Conservation (phyloP, 1,140 invertebrate genomes). For the Drosophila oshimai region DNA sequence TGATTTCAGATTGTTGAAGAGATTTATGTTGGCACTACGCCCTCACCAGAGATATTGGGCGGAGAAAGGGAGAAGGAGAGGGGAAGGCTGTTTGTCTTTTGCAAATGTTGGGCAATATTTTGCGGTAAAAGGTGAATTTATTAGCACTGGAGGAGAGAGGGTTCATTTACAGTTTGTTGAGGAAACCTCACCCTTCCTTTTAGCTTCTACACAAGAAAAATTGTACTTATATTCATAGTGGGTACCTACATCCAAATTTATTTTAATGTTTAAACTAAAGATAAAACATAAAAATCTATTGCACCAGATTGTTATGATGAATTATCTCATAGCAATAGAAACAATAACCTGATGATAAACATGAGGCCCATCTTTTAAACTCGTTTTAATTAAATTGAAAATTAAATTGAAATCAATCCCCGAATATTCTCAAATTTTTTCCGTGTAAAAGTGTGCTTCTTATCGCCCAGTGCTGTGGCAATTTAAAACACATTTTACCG, state of each 20-base stretch:
- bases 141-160: constrained; percentile 39
- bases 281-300: not conserved
- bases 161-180: constrained; percentile 8
- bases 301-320: too few relatives aligned
- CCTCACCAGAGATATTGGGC: not conserved
- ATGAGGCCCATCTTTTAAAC: too few relatives aligned
- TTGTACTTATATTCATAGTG: too few relatives aligned
- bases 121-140: constrained; percentile 78
- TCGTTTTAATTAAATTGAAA: not conserved
- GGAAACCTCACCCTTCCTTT: not conserved
- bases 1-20: constrained; percentile 23
- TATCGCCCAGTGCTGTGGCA: constrained; percentile 38
- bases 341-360: too few relatives aligned
- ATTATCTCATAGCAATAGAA: too few relatives aligned
- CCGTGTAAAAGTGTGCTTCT: not conserved
- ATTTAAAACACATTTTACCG: constrained; percentile 66
- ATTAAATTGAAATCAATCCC: not conserved
- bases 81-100: constrained; percentile 56
- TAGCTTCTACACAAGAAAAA: not conserved
- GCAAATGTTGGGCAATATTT: constrained; percentile 78
- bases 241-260: too few relatives aligned
- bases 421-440: not conserved
- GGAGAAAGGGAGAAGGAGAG: not conserved
- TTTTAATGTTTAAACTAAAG: too few relatives aligned
- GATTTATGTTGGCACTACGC: constrained; percentile 38